Conservation (phyloP, 64 coral and sea anemone species). For the Montipora efflorescens region DNA sequence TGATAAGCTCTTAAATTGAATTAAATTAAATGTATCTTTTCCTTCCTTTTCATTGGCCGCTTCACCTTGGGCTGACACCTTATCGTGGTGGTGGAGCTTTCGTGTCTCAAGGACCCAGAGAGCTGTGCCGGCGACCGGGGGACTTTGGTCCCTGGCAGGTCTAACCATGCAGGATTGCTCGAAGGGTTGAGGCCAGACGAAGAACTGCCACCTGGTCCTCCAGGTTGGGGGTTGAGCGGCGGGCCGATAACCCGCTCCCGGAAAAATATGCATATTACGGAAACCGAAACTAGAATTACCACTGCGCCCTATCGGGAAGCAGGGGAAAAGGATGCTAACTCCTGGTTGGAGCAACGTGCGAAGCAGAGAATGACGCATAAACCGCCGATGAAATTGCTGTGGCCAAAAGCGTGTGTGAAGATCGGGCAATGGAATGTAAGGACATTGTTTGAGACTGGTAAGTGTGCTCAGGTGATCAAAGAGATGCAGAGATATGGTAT, state of each 20-base stretch:
- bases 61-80: conserved; percentile 11
- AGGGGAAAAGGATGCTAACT: neutral
- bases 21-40: too few species aligned
- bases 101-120: conserved; percentile 2
- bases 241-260: conserved; percentile 3
- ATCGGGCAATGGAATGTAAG: conserved; percentile 33
- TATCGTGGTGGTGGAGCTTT: neutral
- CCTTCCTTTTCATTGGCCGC: neutral
- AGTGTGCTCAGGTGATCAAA: conserved; percentile 11
- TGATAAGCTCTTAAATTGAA: too few species aligned
- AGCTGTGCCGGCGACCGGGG: neutral
- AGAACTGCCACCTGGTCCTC: too few species aligned
- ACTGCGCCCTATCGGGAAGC: conserved; percentile 15
- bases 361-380: neutral
- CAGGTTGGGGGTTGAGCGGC: too few species aligned
- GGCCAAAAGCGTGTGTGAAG: neutral
- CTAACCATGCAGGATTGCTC: neutral
- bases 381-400: conserved; percentile 3
- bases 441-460: conserved; percentile 47
- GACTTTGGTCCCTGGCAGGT: neutral
- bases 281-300: conserved; percentile 18
- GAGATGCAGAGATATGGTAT: conserved; percentile 36
- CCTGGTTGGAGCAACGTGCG: neutral
- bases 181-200: too few species aligned
- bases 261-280: conserved; percentile 3